phyloP scores from a whole-genome alignment of 2,797 vertebrate genomes.

The Dendrocincla tyrannina region DNA sequence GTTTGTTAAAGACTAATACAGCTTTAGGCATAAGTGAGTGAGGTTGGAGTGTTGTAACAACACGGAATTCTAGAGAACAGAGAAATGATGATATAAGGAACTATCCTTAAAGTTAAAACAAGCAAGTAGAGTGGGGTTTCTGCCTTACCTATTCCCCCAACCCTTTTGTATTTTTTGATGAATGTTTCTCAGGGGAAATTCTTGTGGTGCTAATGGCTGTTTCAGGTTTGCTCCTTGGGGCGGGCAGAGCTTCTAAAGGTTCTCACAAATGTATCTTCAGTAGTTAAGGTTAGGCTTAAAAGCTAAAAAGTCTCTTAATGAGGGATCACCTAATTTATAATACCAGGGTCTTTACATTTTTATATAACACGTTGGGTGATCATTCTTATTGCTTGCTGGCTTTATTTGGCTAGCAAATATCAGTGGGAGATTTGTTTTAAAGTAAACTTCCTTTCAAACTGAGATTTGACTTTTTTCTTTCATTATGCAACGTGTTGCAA shows the following conservation, averaged over 20 bases:
- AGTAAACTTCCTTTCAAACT: not conserved
- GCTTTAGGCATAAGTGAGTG: not conserved
- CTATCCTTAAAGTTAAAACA: not conserved
- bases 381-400: not conserved
- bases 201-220: not conserved
- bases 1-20: not conserved
- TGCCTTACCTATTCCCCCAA: not conserved
- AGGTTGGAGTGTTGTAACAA: not conserved
- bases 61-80: not conserved
- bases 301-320: not conserved
- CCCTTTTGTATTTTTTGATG: not conserved
- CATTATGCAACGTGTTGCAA: not conserved
- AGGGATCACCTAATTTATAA: not conserved
- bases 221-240: not conserved
- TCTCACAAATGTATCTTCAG: not conserved
- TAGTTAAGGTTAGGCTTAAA: not conserved
- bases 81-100: not conserved
- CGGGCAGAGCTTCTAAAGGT: not conserved
- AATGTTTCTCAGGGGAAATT: not conserved
- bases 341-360: not conserved
- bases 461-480: not conserved
- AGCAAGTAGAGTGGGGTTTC: not conserved
- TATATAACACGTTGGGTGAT: not conserved
- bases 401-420: not conserved
- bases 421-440: not conserved